Conservation (phyloP, 2,797 vertebrate species). For the Manis crassicaudata region DNA sequence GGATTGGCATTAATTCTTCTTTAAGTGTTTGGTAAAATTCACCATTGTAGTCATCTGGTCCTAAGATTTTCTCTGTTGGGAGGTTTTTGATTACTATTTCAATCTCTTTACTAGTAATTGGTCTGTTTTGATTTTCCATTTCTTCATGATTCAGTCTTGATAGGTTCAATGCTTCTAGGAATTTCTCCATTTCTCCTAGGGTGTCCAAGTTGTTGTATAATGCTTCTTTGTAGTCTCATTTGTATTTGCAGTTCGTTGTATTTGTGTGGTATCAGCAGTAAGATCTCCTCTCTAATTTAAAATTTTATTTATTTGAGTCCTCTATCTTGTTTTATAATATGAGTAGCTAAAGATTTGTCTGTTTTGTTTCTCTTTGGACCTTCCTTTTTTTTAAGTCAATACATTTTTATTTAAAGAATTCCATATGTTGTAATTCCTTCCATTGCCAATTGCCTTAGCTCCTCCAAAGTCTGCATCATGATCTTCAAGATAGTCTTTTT, state of each 20-base stretch:
- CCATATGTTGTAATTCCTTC: no score
- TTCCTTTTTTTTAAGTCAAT: neutral
- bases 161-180: neutral
- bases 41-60: neutral
- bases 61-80: neutral
- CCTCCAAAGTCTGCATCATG: no score
- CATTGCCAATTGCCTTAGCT: no score
- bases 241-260: neutral
- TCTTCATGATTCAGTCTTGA: neutral
- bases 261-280: neutral
- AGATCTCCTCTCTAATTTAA: neutral
- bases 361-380: neutral
- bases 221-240: neutral
- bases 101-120: neutral
- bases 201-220: neutral
- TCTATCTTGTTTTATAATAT: neutral
- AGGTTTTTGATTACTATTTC: neutral
- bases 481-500: no score
- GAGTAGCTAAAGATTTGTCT: neutral
- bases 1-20: neutral
- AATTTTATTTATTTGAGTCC: neutral
- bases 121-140: neutral
- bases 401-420: no score
- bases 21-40: neutral
- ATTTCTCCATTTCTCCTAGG: neutral